phyloP scores from a whole-genome alignment of 2,888 invertebrate species.

The Gisinianus flammeolus region DNA sequence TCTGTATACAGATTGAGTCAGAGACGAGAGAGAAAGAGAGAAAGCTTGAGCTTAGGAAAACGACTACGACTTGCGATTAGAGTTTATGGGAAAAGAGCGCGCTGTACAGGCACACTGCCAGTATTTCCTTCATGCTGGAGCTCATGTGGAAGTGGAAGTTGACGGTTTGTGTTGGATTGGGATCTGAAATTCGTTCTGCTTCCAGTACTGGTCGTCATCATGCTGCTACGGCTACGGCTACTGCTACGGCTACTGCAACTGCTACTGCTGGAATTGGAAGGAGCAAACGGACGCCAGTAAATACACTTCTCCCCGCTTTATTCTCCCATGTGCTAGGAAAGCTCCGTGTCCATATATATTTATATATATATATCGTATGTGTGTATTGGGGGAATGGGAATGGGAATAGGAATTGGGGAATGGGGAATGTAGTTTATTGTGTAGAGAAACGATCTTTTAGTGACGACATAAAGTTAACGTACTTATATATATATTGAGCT shows the following conservation, averaged over 20 bases:
- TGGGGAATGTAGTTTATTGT: background rate
- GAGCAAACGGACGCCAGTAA: background rate
- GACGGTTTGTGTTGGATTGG: background rate
- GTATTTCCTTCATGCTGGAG: background rate
- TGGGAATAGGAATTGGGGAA: background rate
- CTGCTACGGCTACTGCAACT: background rate
- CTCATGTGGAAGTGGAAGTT: background rate
- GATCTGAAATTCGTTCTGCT: no score
- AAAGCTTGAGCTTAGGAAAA: background rate
- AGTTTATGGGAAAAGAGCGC: conserved; percentile 1
- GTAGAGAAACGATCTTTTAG: conserved; percentile 12
- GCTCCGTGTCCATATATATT: no score
- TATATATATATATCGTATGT: no score
- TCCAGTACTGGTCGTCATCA: background rate
- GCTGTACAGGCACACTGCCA: conserved; percentile 17
- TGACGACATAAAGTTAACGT: conserved; percentile 18
- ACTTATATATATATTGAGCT: background rate
- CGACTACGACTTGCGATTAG: conserved; percentile 2
- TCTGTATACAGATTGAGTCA: background rate
- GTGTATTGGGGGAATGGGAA: background rate
- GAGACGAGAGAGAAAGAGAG: conserved; percentile 7
- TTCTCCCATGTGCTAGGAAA: background rate
- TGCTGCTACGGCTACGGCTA: background rate
- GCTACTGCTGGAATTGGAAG: background rate
- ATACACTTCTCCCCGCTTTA: background rate